A percentile compares a stretch with the other conserved stretches of the same genome.
Evolutionary conservation across 2,888 invertebrate species (phyloP).

Genomic region (Diploptera punctata): DNA sequence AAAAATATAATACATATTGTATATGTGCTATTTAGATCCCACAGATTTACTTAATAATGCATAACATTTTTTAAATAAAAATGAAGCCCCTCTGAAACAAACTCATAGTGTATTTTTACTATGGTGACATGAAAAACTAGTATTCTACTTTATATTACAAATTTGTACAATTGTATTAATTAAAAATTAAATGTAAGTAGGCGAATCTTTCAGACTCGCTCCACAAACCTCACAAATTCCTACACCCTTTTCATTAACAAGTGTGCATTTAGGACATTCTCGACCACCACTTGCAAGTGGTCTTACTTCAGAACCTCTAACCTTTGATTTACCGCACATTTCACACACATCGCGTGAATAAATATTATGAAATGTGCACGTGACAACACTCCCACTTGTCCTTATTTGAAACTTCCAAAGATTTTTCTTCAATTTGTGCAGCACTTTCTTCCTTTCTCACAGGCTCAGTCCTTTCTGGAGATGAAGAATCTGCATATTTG

Average conservation of each 20-base stretch:
- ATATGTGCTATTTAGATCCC: no score
- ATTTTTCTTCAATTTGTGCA: no score
- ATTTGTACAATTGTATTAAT: no score
- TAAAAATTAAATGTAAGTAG: slow-evolving; percentile 70
- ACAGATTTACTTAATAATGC: no score
- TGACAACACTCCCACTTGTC: slow-evolving; percentile 71
- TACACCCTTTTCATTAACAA: slow-evolving; percentile 73
- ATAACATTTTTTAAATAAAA: no score
- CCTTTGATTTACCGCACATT: slow-evolving; percentile 74
- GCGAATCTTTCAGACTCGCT: slow-evolving; percentile 72
- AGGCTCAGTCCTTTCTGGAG: neutral
- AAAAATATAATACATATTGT: no score
- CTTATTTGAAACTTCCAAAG: neutral
- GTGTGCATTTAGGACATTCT: slow-evolving; percentile 76
- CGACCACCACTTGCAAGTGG: slow-evolving; percentile 75
- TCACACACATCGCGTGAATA: slow-evolving; percentile 67
- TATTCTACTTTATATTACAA: no score
- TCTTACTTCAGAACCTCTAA: slow-evolving; percentile 63
- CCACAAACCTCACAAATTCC: slow-evolving; percentile 72
- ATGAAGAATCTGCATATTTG: no score
- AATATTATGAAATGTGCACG: slow-evolving; percentile 74
- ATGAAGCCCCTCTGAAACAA: no score
- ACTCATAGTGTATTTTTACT: no score
- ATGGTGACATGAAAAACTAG: no score
- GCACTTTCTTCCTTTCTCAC: no score